A percentile compares a stretch with the other conserved stretches of the same genome.
These are phyloP conservation scores for Cyphomyrus plagiostoma DNA, from an alignment of 2,113 vertebrate genomes.

Conservation along the genomic window DNA sequence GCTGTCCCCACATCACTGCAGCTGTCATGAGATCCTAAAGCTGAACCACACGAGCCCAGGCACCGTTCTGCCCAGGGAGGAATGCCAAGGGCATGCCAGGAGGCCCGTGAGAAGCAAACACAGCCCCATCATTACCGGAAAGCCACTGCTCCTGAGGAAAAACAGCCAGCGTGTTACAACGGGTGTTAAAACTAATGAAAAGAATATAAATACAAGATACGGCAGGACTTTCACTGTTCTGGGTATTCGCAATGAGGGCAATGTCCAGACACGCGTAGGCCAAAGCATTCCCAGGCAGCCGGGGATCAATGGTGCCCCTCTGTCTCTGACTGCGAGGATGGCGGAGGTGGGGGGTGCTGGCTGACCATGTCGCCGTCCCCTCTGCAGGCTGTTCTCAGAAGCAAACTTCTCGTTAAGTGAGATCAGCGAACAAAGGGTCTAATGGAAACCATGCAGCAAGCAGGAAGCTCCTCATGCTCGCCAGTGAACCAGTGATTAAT, in stretches of 20 bases:
- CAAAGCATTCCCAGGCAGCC: not conserved
- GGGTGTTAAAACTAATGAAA: constrained; percentile 1
- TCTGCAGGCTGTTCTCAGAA: not conserved
- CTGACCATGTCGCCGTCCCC: not conserved
- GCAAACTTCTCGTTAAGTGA: not conserved
- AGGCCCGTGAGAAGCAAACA: not conserved
- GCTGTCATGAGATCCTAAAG: not conserved
- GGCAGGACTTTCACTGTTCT: not conserved
- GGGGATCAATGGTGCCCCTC: not conserved
- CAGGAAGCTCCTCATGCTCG: not conserved
- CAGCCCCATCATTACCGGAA: not conserved
- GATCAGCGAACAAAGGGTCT: not conserved
- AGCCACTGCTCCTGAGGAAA: not conserved
- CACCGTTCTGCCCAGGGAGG: not conserved
- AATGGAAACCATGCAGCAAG: not conserved
- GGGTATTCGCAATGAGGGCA: not conserved
- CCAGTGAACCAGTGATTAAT: not conserved
- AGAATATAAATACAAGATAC: not conserved
- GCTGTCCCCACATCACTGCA: not conserved
- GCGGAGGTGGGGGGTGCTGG: not conserved
- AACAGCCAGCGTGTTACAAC: not conserved
- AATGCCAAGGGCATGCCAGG: not conserved
- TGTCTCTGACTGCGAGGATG: not conserved
- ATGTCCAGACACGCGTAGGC: not conserved
- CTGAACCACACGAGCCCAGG: not conserved